A percentile compares a stretch with the other conserved stretches of the same genome.
These are phyloP conservation scores for Corvus cornix DNA, from an alignment of 2,113 vertebrate species.

Conservation along the genomic window DNA sequence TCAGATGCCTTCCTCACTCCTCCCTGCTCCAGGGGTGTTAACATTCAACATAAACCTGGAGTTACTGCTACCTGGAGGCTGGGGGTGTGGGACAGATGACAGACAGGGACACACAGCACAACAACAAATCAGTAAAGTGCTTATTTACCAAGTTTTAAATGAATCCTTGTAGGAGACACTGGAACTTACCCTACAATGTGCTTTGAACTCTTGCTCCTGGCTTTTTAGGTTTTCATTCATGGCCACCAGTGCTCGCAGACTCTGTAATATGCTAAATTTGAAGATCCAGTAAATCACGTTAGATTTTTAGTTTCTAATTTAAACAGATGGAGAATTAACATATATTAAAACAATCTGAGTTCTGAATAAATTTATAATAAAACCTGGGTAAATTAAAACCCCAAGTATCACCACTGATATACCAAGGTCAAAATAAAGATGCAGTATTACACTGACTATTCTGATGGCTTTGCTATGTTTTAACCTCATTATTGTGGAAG, in stretches of 20 bases:
- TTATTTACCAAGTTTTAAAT: background rate
- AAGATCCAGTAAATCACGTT: slow-evolving; percentile 3
- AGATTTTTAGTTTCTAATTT: background rate
- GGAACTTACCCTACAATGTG: slow-evolving; percentile 89
- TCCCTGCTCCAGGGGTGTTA: background rate
- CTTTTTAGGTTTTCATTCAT: slow-evolving; percentile 94
- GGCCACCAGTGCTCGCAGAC: slow-evolving; percentile 85
- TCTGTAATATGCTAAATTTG: slow-evolving; percentile 82
- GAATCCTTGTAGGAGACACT: background rate
- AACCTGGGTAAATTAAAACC: background rate
- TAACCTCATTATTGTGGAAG: background rate
- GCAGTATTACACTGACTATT: background rate
- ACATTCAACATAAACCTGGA: background rate
- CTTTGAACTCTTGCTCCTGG: slow-evolving; percentile 93
- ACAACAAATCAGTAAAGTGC: background rate
- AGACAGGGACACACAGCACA: background rate
- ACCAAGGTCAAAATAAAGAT: background rate
- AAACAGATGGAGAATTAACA: background rate
- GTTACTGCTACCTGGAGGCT: background rate
- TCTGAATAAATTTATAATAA: background rate
- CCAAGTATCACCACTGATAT: background rate
- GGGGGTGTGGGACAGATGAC: background rate
- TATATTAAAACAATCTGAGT: background rate
- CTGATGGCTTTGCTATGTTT: background rate
- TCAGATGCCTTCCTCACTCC: background rate